Conservation (phyloP, 1,140 invertebrate species). For the Pissodes strobi region DNA sequence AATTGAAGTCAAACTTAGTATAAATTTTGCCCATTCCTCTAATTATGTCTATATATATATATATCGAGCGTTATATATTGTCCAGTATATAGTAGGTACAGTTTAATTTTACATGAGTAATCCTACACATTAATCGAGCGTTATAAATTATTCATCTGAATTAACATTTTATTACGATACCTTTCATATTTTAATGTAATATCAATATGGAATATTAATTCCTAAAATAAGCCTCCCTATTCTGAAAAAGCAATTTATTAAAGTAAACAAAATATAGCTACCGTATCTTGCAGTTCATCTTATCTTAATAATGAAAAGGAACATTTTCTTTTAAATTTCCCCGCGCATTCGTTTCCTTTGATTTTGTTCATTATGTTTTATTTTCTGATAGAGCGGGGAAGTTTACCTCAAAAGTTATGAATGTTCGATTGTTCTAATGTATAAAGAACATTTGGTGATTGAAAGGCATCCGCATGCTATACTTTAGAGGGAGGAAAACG, state of each 20-base stretch:
- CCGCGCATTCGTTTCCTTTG: slow-evolving; percentile 21
- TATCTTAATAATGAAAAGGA: slow-evolving; percentile 26
- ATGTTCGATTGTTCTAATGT: slow-evolving; percentile 52
- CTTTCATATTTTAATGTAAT: no score
- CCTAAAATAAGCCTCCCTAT: slow-evolving; percentile 14
- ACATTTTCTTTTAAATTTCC: slow-evolving; percentile 34
- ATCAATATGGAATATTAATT: slow-evolving; percentile 17
- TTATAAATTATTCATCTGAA: no score
- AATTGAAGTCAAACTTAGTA: no score
- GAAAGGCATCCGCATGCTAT: slow-evolving; percentile 44
- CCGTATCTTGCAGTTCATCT: slow-evolving; percentile 20
- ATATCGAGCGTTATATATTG: no score
- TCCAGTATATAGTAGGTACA: no score
- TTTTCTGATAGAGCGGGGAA: slow-evolving; percentile 36
- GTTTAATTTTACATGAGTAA: no score
- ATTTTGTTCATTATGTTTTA: slow-evolving; percentile 44
- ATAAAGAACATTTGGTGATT: slow-evolving; percentile 52
- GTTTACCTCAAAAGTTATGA: slow-evolving; percentile 47
- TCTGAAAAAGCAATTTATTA: slow-evolving; percentile 25
- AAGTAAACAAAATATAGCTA: slow-evolving; percentile 24
- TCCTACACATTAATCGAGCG: no score
- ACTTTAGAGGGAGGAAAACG: slow-evolving; percentile 26
- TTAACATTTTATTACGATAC: no score
- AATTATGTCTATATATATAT: no score
- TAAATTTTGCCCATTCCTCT: no score